phyloP scores from a whole-genome alignment of 2,888 invertebrate genomes.

The Galeopsomyia nigrocyanea region DNA sequence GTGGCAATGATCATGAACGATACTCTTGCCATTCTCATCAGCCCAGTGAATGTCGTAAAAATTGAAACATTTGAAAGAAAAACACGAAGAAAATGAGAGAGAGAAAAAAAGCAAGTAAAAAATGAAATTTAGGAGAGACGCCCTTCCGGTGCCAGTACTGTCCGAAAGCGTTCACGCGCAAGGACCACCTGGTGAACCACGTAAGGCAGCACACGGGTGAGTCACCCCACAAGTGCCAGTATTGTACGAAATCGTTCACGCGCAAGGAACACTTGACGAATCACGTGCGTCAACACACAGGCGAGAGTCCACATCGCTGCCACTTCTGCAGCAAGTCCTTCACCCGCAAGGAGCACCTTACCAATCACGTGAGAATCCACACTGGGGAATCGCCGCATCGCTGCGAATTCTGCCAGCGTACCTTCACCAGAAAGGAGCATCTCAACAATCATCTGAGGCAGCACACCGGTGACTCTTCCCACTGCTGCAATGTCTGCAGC shows the following conservation, averaged over 20 bases:
- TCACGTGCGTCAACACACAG: conserved; percentile 89
- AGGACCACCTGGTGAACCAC: conserved; percentile 92
- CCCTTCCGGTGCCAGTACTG: conserved; percentile 87
- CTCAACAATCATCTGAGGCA: conserved; percentile 80
- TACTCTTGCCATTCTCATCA: too few relatives aligned
- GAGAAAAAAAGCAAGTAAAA: conserved; percentile 29
- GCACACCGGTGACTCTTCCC: conserved; percentile 80
- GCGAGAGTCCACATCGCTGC: conserved; percentile 89
- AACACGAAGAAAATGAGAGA: conserved; percentile 35
- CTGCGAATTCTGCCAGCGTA: conserved; percentile 80
- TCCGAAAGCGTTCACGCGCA: conserved; percentile 88
- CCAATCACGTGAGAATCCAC: conserved; percentile 81
- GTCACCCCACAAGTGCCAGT: conserved; percentile 77
- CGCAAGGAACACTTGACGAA: conserved; percentile 87
- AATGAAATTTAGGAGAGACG: conserved; percentile 73
- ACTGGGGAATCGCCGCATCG: conserved; percentile 78
- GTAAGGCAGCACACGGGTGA: conserved; percentile 90
- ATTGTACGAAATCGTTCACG: conserved; percentile 84
- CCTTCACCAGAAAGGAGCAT: conserved; percentile 80
- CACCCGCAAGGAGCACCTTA: conserved; percentile 88
- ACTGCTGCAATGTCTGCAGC: conserved; percentile 81
- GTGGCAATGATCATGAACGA: too few relatives aligned
- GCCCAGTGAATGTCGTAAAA: too few relatives aligned
- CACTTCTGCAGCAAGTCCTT: conserved; percentile 88
- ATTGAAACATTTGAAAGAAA: conserved; percentile 12